Percentiles rank a stretch among this genome's conserved stretches.
Conservation (phyloP, 2,888 invertebrate genomes). For the Pyrgus malvae region DNA sequence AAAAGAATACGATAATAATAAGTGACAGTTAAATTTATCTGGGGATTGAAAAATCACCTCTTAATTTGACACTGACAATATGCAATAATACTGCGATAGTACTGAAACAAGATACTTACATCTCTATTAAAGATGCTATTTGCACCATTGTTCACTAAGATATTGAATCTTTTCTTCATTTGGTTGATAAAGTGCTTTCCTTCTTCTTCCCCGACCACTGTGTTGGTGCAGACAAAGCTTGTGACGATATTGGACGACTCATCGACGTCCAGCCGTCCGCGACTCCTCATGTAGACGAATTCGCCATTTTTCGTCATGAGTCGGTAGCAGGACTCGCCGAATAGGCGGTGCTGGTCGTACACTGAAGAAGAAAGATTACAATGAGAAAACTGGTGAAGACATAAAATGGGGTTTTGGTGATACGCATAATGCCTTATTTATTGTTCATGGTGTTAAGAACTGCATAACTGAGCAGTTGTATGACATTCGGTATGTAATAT, state of each 20-base stretch:
- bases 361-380: conserved; percentile 56
- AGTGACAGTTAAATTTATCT: too few species aligned
- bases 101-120: neutral
- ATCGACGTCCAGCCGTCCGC: conserved; percentile 90
- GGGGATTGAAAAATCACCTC: too few species aligned
- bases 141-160: conserved; percentile 63
- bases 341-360: conserved; percentile 89
- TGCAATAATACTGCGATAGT: too few species aligned
- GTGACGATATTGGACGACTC: conserved; percentile 86
- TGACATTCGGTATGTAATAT: too few species aligned
- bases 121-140: neutral
- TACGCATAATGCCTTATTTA: too few species aligned
- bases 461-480: too few species aligned
- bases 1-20: too few species aligned
- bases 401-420: too few species aligned
- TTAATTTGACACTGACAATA: too few species aligned
- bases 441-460: too few species aligned
- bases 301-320: conserved; percentile 89
- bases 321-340: conserved; percentile 92
- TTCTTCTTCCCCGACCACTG: conserved; percentile 86
- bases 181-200: conserved; percentile 85
- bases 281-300: conserved; percentile 91
- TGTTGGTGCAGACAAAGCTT: conserved; percentile 93
- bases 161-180: conserved; percentile 88
- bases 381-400: too few species aligned